Evolutionary conservation across 2,797 vertebrate species (phyloP).

Genomic region (Hemibagrus guttatus): DNA sequence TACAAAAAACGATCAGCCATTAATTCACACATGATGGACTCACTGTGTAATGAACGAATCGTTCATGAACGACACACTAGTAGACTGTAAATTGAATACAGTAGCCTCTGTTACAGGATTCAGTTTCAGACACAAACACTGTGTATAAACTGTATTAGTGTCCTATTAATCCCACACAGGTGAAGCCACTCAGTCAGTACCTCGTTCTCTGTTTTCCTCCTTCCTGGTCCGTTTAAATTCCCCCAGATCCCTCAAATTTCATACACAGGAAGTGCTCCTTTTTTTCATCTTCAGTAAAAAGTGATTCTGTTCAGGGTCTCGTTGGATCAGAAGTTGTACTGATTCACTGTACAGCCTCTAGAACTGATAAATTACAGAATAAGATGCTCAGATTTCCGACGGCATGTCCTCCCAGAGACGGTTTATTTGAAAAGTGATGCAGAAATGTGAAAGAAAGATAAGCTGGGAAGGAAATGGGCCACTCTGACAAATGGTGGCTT

Average conservation of each 20-base stretch:
- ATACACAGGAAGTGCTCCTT: not conserved
- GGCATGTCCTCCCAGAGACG: not conserved
- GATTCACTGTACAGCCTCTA: not conserved
- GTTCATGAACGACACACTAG: too few relatives aligned
- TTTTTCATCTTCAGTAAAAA: not conserved
- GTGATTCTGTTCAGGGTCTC: not conserved
- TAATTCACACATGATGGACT: not conserved
- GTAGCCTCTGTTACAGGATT: too few relatives aligned
- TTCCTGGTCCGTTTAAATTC: not conserved
- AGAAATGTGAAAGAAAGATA: not conserved
- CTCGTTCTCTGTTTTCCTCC: not conserved
- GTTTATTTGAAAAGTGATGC: not conserved
- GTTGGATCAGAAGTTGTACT: not conserved
- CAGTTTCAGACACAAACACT: too few relatives aligned
- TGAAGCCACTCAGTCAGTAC: not conserved
- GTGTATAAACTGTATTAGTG: not conserved
- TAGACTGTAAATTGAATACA: too few relatives aligned
- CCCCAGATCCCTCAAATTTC: not conserved
- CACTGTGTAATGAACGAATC: too few relatives aligned
- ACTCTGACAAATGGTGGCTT: constrained; percentile 26
- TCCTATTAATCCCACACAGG: not conserved
- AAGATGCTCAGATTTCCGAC: not conserved
- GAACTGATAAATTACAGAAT: not conserved
- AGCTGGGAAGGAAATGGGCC: not conserved
- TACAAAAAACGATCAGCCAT: not conserved